These are phyloP conservation scores for Leptopilina myrica DNA, from an alignment of 2,888 invertebrate genomes.

Conservation along the genomic window DNA sequence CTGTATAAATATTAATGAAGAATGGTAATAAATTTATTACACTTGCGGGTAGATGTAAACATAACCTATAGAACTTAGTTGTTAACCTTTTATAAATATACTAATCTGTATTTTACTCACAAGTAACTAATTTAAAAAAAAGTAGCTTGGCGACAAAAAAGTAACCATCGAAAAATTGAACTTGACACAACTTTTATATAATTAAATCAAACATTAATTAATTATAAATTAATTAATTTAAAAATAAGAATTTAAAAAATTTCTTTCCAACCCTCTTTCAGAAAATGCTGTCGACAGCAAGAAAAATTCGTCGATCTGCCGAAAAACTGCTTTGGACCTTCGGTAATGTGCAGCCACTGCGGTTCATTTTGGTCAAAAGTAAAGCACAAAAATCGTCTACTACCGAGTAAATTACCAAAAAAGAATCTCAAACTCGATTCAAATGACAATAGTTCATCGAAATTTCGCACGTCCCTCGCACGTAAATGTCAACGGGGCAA, in stretches of 20 bases:
- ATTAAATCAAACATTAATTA: neutral
- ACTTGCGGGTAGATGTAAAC: too few species aligned
- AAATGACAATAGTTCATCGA: slow-evolving; percentile 54
- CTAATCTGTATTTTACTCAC: too few species aligned
- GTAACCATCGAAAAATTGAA: too few species aligned
- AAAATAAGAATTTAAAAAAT: neutral
- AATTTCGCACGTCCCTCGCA: slow-evolving; percentile 57
- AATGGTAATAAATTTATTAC: too few species aligned
- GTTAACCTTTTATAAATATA: too few species aligned
- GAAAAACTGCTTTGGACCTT: slow-evolving; percentile 64
- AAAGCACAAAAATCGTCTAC: slow-evolving; percentile 60
- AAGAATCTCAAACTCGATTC: slow-evolving; percentile 56
- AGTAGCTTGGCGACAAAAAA: too few species aligned
- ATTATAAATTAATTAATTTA: neutral
- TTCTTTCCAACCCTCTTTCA: slow-evolving; percentile 5
- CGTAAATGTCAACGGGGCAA: slow-evolving; percentile 64
- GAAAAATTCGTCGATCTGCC: slow-evolving; percentile 57
- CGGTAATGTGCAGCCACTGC: slow-evolving; percentile 65
- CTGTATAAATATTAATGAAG: too few species aligned
- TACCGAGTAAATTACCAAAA: slow-evolving; percentile 59
- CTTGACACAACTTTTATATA: too few species aligned
- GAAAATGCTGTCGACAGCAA: slow-evolving; percentile 46
- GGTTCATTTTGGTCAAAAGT: slow-evolving; percentile 65
- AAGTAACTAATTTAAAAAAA: too few species aligned
- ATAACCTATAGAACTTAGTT: too few species aligned